Conservation (phyloP, 2,113 vertebrate genomes). For the Sphyrna mokarran region DNA sequence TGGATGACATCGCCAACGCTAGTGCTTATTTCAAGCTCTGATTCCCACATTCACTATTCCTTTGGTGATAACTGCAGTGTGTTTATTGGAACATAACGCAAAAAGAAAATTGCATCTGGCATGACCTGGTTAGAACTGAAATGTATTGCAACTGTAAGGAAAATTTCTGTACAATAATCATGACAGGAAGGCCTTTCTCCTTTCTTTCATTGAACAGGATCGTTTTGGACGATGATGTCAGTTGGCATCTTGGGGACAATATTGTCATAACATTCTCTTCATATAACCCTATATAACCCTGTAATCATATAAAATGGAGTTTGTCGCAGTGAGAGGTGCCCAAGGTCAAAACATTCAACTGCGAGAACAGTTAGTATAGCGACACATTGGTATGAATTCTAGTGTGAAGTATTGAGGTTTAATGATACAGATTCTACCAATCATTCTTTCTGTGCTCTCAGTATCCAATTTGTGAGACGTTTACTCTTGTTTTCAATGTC, state of each 20-base stretch:
- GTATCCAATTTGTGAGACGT: neutral
- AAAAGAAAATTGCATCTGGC: neutral
- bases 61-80: neutral
- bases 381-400: constrained; percentile 55
- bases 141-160: neutral
- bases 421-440: neutral
- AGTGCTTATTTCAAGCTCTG: neutral
- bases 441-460: neutral
- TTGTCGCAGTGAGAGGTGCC: constrained; percentile 52
- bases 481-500: neutral
- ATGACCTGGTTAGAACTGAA: neutral
- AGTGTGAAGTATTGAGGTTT: neutral
- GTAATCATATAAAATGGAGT: constrained; percentile 54
- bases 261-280: constrained; percentile 59
- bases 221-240: constrained; percentile 50
- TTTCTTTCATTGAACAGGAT: constrained; percentile 48
- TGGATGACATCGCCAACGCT: neutral
- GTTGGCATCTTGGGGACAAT: constrained; percentile 51
- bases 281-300: constrained; percentile 46
- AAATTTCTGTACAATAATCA: neutral
- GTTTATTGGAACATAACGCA: neutral
- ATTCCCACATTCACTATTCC: neutral
- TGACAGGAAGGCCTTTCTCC: neutral
- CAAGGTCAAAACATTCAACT: constrained; percentile 48
- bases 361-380: constrained; percentile 47